phyloP scores from a whole-genome alignment of 2,113 vertebrate genomes.

The Lagenorhynchus albirostris region DNA sequence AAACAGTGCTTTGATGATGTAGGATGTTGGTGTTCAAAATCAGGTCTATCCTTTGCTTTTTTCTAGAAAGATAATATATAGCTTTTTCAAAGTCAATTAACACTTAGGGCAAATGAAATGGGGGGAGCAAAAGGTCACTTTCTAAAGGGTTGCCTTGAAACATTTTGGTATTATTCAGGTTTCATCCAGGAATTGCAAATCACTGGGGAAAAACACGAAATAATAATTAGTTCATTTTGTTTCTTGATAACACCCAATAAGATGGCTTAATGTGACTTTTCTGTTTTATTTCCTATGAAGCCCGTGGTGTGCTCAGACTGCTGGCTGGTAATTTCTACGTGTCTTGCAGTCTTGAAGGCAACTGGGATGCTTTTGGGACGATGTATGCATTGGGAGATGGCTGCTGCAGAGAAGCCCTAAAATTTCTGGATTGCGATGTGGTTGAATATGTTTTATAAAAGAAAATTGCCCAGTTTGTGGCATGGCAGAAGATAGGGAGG shows the following conservation, averaged over 20 bases:
- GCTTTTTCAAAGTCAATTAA: constrained; percentile 90
- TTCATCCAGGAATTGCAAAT: constrained; percentile 80
- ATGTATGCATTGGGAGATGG: constrained; percentile 43
- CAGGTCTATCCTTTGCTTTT: constrained; percentile 66
- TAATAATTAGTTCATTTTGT: constrained; percentile 83
- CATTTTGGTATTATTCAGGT: constrained; percentile 76
- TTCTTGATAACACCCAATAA: constrained; percentile 77
- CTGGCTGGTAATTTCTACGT: not conserved
- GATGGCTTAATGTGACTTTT: constrained; percentile 77
- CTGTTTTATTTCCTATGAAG: constrained; percentile 69
- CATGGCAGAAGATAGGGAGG: not conserved
- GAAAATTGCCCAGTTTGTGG: constrained; percentile 1
- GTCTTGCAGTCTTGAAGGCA: constrained; percentile 10
- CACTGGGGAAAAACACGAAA: constrained; percentile 78
- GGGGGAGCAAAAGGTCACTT: constrained; percentile 85
- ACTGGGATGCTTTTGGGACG: not conserved
- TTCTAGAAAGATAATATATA: constrained; percentile 85
- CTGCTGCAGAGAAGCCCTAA: constrained; percentile 46
- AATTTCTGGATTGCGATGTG: constrained; percentile 12
- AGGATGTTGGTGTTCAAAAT: constrained; percentile 82
- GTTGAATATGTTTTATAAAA: constrained; percentile 35
- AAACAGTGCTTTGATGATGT: constrained; percentile 81
- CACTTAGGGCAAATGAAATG: constrained; percentile 85
- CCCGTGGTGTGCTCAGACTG: constrained; percentile 27
- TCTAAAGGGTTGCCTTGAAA: constrained; percentile 79